Evolutionary conservation across 1,140 invertebrate genomes (phyloP).

Genomic region (Aricia agestis): DNA sequence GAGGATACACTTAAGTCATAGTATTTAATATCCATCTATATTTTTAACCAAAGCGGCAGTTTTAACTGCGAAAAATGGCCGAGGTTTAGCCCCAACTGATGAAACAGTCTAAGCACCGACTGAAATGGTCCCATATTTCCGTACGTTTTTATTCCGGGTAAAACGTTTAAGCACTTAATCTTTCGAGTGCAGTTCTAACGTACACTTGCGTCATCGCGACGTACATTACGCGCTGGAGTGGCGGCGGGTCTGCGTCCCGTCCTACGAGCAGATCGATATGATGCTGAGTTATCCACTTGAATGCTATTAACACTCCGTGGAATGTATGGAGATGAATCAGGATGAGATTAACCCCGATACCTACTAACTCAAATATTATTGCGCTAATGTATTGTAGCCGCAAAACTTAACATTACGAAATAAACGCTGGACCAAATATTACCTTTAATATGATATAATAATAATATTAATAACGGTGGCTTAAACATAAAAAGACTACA

Average conservation of each 20-base stretch:
- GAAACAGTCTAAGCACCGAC: not conserved
- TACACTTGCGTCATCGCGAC: constrained; percentile 24
- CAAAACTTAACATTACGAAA: too few species aligned
- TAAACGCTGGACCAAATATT: too few species aligned
- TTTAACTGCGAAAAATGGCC: not conserved
- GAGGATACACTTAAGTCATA: too few species aligned
- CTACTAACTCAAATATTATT: not conserved
- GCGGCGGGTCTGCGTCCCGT: constrained; percentile 32
- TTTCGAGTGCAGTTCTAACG: constrained; percentile 18
- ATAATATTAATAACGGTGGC: too few species aligned
- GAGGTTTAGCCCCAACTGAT: not conserved
- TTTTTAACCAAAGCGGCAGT: not conserved
- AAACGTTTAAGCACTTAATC: constrained; percentile 19
- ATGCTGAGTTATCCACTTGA: constrained; percentile 31
- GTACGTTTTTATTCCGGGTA: constrained; percentile 11
- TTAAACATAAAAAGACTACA: too few species aligned
- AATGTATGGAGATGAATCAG: not conserved
- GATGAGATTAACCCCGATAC: not conserved
- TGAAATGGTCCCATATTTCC: constrained; percentile 7
- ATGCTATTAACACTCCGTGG: constrained; percentile 12
- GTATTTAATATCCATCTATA: too few species aligned
- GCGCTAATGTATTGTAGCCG: too few species aligned
- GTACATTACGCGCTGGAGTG: constrained; percentile 40
- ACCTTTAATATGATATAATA: too few species aligned
- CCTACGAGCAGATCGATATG: constrained; percentile 35